These are phyloP conservation scores for Zaprionus africanus DNA, from an alignment of 1,140 invertebrate species.

Conservation along the genomic window DNA sequence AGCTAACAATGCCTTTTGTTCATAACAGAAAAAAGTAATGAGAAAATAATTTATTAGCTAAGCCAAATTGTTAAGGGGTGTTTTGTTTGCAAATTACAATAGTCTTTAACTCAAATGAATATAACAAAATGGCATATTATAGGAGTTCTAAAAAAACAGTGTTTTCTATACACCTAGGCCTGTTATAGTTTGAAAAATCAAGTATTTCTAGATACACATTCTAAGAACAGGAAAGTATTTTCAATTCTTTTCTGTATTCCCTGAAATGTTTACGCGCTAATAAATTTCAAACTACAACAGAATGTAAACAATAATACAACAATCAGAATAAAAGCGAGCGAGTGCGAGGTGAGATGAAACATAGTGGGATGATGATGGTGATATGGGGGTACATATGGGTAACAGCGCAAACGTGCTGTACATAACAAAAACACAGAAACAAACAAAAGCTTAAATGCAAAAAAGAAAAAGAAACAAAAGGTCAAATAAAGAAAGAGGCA, in stretches of 20 bases:
- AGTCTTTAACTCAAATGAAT: no score
- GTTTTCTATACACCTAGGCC: no score
- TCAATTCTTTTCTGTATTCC: conserved; percentile 12
- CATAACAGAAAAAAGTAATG: not conserved
- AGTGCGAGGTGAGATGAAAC: conserved; percentile 64
- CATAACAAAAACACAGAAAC: conserved; percentile 11
- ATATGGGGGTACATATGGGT: conserved; percentile 13
- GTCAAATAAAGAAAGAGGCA: conserved; percentile 42
- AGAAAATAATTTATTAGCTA: not conserved
- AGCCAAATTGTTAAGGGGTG: not conserved
- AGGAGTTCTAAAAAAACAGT: no score
- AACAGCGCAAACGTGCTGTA: conserved; percentile 26
- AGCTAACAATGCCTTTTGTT: not conserved
- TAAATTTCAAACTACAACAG: conserved; percentile 53
- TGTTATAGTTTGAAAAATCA: not conserved
- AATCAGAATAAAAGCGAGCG: conserved; percentile 42
- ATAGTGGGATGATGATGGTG: conserved; percentile 25
- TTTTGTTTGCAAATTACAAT: not conserved
- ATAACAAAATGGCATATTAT: no score
- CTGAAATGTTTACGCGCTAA: conserved; percentile 49
- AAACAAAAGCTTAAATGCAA: conserved; percentile 52
- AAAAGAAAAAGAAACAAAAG: conserved; percentile 38
- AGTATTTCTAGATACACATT: not conserved
- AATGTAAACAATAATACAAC: conserved; percentile 47
- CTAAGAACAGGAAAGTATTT: conserved; percentile 15